Evolutionary conservation across 2,797 vertebrate genomes (phyloP).

Genomic region (Falco berigora): DNA sequence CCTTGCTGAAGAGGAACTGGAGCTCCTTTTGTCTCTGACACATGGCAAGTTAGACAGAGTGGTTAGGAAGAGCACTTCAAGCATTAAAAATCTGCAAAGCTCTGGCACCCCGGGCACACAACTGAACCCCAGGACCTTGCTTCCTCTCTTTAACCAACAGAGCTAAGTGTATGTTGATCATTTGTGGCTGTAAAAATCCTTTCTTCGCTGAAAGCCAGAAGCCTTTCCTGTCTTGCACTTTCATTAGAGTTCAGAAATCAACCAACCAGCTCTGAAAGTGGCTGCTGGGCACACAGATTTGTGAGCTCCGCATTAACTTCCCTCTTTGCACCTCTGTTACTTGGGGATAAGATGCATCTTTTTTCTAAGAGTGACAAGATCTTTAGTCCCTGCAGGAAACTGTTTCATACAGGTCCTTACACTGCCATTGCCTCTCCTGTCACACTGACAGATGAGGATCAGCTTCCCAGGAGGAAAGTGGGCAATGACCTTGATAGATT

Average conservation of each 20-base stretch:
- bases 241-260: background rate
- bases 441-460: background rate
- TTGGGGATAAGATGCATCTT: rapidly evolving
- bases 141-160: background rate
- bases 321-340: background rate
- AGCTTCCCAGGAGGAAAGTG: background rate
- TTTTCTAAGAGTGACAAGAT: background rate
- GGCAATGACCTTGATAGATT: background rate
- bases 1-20: background rate
- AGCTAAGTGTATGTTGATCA: background rate
- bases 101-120: background rate
- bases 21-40: background rate
- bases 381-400: background rate
- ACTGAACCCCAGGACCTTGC: background rate
- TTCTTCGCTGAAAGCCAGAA: background rate
- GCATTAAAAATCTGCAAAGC: background rate
- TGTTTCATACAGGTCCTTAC: background rate
- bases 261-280: background rate
- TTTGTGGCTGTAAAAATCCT: background rate
- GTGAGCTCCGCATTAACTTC: background rate
- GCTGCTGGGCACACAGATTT: background rate
- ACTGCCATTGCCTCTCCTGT: background rate
- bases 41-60: background rate
- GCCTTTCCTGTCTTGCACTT: background rate
- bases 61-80: background rate